Evolutionary conservation across 37 sponge, comb jelly and placozoan species (phyloP).

Genomic region (Amphimedon queenslandica): DNA sequence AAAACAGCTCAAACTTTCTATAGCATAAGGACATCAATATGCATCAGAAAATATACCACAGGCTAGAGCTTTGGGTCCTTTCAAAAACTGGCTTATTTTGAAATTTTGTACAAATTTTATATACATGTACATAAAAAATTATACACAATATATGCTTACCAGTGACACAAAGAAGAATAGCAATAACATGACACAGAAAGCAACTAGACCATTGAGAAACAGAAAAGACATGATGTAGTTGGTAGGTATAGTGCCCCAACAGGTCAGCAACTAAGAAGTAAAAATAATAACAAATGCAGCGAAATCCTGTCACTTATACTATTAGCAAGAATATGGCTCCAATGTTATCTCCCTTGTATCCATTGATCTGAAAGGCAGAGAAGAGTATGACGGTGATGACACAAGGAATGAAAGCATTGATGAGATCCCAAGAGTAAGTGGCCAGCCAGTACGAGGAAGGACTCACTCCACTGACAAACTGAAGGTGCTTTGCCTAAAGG

Average conservation of each 20-base stretch:
- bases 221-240: slow-evolving; percentile 85
- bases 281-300: not conserved
- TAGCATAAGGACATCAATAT: too few species aligned
- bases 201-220: slow-evolving; percentile 76
- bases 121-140: too few species aligned
- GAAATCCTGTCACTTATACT: not conserved
- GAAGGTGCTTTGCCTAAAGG: slow-evolving; percentile 89
- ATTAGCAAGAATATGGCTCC: slow-evolving; percentile 5
- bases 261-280: slow-evolving; percentile 57
- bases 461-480: slow-evolving; percentile 88
- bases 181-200: slow-evolving; percentile 57
- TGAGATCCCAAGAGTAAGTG: not conserved
- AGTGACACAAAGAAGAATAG: slow-evolving; percentile 43
- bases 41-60: too few species aligned
- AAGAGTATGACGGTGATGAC: not conserved
- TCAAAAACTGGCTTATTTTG: too few species aligned
- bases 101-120: too few species aligned
- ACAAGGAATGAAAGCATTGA: not conserved
- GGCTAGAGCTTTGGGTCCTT: too few species aligned
- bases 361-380: not conserved
- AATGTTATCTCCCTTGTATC: slow-evolving; percentile 9
- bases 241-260: slow-evolving; percentile 76
- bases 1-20: too few species aligned
- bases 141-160: slow-evolving; percentile 31
- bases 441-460: slow-evolving; percentile 29